Evolutionary conservation across 2,888 invertebrate species (phyloP).

Genomic region (Dryomyza anilis): DNA sequence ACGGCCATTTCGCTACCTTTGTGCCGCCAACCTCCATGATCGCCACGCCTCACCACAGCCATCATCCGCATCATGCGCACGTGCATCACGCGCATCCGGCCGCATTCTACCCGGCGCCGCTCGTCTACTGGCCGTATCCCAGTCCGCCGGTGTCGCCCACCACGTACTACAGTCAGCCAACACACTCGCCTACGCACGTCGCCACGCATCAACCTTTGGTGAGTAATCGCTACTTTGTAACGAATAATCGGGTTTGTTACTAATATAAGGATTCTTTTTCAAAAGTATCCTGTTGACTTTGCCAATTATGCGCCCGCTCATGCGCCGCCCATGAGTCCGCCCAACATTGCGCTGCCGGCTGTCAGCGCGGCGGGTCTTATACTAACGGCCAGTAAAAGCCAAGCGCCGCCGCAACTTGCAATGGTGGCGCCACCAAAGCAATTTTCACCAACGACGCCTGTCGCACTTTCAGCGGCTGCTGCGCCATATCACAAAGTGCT

Average conservation of each 20-base stretch:
- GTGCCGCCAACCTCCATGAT: constrained; percentile 62
- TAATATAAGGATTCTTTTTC: not conserved
- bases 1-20: constrained; percentile 61
- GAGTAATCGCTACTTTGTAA: constrained; percentile 26
- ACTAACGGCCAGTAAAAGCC: constrained; percentile 46
- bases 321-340: constrained; percentile 47
- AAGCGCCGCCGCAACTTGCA: constrained; percentile 45
- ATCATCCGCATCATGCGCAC: constrained; percentile 63
- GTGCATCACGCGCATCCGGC: constrained; percentile 47
- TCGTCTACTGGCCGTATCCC: constrained; percentile 93
- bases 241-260: not conserved
- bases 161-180: constrained; percentile 75
- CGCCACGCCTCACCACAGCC: constrained; percentile 55
- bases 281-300: constrained; percentile 56
- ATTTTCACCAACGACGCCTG: constrained; percentile 32
- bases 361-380: constrained; percentile 43
- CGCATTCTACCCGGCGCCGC: constrained; percentile 68
- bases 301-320: constrained; percentile 41
- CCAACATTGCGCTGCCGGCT: constrained; percentile 40
- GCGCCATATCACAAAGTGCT: constrained; percentile 28
- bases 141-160: constrained; percentile 94
- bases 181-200: constrained; percentile 58
- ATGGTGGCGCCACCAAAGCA: constrained; percentile 35
- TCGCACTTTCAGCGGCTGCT: constrained; percentile 21
- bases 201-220: constrained; percentile 51